Conservation (phyloP, 2,797 vertebrate species). For the Sphenopsis melanotis region DNA sequence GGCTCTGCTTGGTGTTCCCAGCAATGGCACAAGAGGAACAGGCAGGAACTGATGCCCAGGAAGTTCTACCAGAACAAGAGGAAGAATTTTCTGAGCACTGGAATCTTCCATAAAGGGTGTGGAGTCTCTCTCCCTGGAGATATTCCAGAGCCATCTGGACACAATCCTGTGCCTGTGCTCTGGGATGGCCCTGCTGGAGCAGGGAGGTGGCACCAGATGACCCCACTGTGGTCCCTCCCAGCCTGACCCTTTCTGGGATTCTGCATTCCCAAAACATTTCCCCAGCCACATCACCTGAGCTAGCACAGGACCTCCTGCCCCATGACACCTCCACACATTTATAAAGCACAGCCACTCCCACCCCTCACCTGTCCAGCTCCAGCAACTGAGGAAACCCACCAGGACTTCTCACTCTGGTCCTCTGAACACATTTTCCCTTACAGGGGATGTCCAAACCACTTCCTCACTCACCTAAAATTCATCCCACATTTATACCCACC, state of each 20-base stretch:
- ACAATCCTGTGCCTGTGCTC: not conserved
- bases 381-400: not conserved
- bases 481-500: fast-evolving
- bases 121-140: not conserved
- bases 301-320: not conserved
- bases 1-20: not conserved
- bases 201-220: not conserved
- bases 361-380: not conserved
- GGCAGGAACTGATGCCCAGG: not conserved
- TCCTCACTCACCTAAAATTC: not conserved
- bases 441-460: not conserved
- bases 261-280: not conserved
- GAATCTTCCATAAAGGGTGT: not conserved
- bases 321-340: not conserved
- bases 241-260: not conserved
- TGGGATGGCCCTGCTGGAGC: not conserved
- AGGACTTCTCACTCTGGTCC: not conserved
- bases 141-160: not conserved
- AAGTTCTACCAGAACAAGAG: not conserved
- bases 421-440: not conserved
- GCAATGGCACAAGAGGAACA: fast-evolving
- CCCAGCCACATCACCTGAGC: not conserved
- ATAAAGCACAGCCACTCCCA: not conserved
- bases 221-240: not conserved
- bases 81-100: not conserved